These are phyloP conservation scores for Scopus umbretta DNA, from an alignment of 2,113 vertebrate species.

Conservation along the genomic window DNA sequence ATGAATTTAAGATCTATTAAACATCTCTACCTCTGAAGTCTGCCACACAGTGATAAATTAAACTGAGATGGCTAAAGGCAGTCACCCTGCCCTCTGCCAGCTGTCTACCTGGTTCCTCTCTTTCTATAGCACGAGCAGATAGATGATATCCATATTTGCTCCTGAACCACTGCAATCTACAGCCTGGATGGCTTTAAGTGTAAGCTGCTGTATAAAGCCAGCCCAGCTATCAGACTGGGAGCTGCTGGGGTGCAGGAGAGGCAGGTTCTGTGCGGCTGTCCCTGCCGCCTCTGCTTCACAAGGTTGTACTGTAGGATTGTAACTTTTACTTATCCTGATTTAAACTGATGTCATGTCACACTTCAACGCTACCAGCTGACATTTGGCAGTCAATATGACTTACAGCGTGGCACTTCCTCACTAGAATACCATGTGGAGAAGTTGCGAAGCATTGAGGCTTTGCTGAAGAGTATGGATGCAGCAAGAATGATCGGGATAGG, in stretches of 20 bases:
- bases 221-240: background rate
- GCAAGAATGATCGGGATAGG: background rate
- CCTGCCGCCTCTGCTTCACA: background rate
- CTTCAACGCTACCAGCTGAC: background rate
- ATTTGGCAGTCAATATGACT: background rate
- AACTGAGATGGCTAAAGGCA: background rate
- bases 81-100: background rate
- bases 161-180: background rate
- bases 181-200: background rate
- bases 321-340: background rate
- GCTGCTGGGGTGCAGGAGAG: background rate
- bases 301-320: background rate
- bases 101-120: background rate
- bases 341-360: background rate
- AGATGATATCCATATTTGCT: background rate
- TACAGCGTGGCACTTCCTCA: background rate
- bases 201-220: background rate
- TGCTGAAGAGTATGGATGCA: background rate
- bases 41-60: background rate
- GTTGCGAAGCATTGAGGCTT: background rate
- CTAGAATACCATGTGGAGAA: background rate
- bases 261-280: background rate
- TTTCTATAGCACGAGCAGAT: background rate
- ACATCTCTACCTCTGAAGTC: background rate
- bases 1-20: background rate